These are phyloP conservation scores for Hydrolagus affinis DNA, from an alignment of 2,113 vertebrate genomes.

Conservation along the genomic window DNA sequence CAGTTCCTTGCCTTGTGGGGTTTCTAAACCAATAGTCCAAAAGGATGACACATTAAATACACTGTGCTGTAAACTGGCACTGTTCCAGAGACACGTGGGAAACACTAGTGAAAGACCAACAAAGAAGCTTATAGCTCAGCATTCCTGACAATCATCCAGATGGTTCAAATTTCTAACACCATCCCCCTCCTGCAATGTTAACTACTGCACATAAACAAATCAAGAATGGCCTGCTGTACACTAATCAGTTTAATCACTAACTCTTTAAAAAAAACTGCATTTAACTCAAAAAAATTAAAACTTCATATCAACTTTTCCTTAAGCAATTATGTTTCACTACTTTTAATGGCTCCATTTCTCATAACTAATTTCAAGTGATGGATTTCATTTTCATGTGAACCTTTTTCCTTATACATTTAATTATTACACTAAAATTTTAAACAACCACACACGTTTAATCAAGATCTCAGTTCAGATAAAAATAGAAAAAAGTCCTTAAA, in stretches of 20 bases:
- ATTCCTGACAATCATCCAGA: constrained; percentile 51
- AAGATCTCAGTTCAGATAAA: neutral
- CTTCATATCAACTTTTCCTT: neutral
- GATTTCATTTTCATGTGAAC: neutral
- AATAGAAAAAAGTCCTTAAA: too few relatives aligned
- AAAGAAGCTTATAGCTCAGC: constrained; percentile 55
- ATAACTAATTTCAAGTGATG: neutral
- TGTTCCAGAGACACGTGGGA: constrained; percentile 50
- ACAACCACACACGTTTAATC: neutral
- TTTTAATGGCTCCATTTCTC: neutral
- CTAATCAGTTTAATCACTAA: constrained; percentile 9
- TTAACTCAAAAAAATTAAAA: neutral
- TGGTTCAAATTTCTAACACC: constrained; percentile 49
- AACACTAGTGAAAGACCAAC: constrained; percentile 49
- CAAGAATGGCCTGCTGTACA: neutral
- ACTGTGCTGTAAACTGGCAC: constrained; percentile 45
- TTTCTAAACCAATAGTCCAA: constrained; percentile 35
- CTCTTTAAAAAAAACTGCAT: constrained; percentile 12
- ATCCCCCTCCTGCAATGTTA: constrained; percentile 26
- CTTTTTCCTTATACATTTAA: neutral
- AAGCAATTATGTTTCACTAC: neutral
- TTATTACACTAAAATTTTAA: neutral
- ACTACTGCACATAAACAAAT: constrained; percentile 1
- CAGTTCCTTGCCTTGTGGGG: constrained; percentile 42
- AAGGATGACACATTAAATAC: constrained; percentile 43